Evolutionary conservation across 2,113 vertebrate genomes (phyloP), one percentile per base, ranked within the genome.

Genomic region (Oryzias curvinotus): DNA sequence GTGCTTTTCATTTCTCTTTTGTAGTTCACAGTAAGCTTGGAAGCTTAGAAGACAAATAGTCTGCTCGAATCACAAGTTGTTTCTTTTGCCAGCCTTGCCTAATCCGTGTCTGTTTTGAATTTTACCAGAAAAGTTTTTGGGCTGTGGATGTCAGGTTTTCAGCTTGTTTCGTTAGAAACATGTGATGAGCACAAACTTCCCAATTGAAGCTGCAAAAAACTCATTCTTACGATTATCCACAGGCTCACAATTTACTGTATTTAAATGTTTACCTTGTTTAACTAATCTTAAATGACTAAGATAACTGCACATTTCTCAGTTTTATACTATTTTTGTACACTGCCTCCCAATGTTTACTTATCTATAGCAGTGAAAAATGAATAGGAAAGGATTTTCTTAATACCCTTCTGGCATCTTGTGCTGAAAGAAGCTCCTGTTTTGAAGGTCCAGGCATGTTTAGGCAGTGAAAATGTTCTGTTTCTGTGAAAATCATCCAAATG

Each of bases 1-100:
- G 74, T 88, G 78, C 80, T 65, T 85, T 78, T 82, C 53, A 79
- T 87, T 84, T 67, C 30, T 81, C 41, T 74, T 25, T 19, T 61
- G 49, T 25, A 25, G n/a, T 25, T 68, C 51, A 62, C 55, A 54
- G 54, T 64, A 63, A 78, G 65, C 82, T 52, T 77, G 61, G 49
- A 59, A 64, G 53, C 62, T 61, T 51, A 16, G 59, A 73, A 51
- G 19, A 65, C 45, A 64, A 67, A 85, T 59, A 57, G n/a, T 67
- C 44, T 57, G 28, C 45, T 42, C 66, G 26, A 66, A 57, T 44
- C 57, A 66, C 49, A 71, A 53, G 57, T 49, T 18, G 30, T 54
- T 65, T 52, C 16, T 64, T 68, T 71, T 36, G 54, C 26, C 52
- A 68, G 43, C 57, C 54, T n/a, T 14, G 58, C 28, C 14, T 44